Evolutionary conservation across 92 coral and sea anemone species (phyloP), one percentile per base, ranked within the genome.

Genomic region (Micromussa lordhowensis): DNA sequence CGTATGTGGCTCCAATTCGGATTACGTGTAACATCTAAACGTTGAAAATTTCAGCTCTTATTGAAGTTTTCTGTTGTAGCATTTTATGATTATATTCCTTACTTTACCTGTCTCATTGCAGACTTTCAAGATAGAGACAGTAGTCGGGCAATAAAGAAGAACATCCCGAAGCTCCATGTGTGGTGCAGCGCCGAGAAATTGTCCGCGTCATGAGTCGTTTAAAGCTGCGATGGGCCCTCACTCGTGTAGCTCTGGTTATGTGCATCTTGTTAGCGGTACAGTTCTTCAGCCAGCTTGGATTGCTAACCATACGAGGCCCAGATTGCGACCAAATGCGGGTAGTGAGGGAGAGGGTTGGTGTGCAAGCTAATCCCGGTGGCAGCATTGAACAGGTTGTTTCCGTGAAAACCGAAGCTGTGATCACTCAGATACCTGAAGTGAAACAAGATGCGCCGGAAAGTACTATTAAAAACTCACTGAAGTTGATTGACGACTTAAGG

Each of bases 201-300:
- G 1, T 28, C 59, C 5, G 19, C 55, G 53, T 36, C 24, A 95
- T 95, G 98, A 86, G 86, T 82, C 98, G 96, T 31, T 68, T 84
- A 57, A 89, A 68, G 40, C 75, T 85, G 13, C 88, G 88, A 55
- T 93, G 95, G 96, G 64, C 92, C 16, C 84, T 92, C 57, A 87
- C 93, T 40, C 94, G 98, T 3, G 34, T 95, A 15, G 92, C 87
- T 13, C 55, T 88, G 3, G 80, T 83, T 5, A 80, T 95, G 31
- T 21, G 78, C 3, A 74, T 95, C 21, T 72, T 97, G 11, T 68
- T 95, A 18, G 77, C 83, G 3, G 53, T 94, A n/a, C 99, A 97
- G 58, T 81, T 97, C 24, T 80, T 93, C 78, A 93, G 92, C 31
- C 98, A 95, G 71, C 77, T 97, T 77, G 95, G 96, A 8, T 70